These are phyloP conservation scores for Eleginops maclovinus DNA, from an alignment of 2,113 vertebrate genomes.

Conservation along the genomic window DNA sequence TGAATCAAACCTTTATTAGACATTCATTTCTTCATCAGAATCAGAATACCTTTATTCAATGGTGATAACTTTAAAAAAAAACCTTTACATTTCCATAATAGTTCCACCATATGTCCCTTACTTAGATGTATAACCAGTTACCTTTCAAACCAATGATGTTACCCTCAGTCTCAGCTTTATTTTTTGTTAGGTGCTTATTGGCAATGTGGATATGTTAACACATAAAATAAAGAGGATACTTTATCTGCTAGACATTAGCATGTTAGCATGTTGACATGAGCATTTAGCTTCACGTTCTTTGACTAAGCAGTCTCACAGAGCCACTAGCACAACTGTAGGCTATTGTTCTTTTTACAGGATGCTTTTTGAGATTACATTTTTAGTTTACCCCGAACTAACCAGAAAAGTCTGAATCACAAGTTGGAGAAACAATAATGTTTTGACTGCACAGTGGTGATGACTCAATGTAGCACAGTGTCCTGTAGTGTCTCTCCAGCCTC, in stretches of 20 bases:
- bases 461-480: constrained; percentile 7
- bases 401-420: constrained; percentile 3
- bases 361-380: neutral
- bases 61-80: neutral
- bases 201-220: neutral
- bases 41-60: neutral
- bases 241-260: too few species aligned
- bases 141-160: neutral
- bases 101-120: neutral
- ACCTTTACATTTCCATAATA: too few species aligned
- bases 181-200: neutral
- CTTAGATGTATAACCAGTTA: neutral
- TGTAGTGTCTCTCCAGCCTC: constrained; percentile 27
- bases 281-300: neutral
- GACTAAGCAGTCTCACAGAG: neutral
- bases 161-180: neutral
- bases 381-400: neutral
- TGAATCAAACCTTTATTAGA: neutral
- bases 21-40: neutral
- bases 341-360: neutral
- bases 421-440: constrained; percentile 10
- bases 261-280: neutral
- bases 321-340: neutral
- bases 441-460: constrained; percentile 22
- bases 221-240: too few species aligned